phyloP scores from a whole-genome alignment of 64 coral and sea anemone genomes.

The Stichodactyla mertensii region DNA sequence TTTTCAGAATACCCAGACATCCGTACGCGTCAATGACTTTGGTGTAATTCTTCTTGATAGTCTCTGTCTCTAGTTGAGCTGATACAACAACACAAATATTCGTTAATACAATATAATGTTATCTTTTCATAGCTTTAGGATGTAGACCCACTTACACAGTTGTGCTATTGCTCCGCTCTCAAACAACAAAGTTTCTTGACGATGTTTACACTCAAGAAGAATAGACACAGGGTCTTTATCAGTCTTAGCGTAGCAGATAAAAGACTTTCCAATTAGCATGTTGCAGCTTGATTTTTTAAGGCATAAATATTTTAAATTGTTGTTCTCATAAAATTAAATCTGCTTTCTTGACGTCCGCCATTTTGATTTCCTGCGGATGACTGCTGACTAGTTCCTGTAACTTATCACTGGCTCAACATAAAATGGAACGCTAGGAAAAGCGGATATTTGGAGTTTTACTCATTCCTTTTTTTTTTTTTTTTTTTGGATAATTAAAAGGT shows the following conservation, averaged over 20 bases:
- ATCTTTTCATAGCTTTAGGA: too few species aligned
- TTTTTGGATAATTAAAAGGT: neutral
- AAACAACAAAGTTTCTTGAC: constrained; percentile 63
- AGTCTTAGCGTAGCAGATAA: constrained; percentile 71
- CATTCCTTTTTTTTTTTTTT: neutral
- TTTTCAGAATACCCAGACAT: constrained; percentile 77
- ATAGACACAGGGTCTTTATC: constrained; percentile 75
- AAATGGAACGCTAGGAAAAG: neutral
- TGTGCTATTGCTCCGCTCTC: constrained; percentile 77
- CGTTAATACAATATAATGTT: neutral
- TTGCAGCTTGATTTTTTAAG: neutral
- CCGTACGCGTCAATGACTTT: constrained; percentile 86
- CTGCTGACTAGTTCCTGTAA: neutral
- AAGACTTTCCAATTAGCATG: constrained; percentile 73
- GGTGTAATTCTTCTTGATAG: constrained; percentile 79
- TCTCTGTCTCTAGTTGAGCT: constrained; percentile 89
- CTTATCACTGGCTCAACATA: neutral
- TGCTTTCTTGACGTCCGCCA: neutral
- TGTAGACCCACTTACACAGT: constrained; percentile 58
- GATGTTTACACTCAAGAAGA: constrained; percentile 68
- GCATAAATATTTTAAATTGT: neutral
- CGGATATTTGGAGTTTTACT: neutral
- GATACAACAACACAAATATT: neutral
- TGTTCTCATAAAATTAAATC: neutral
- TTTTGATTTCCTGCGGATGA: neutral